Conservation (phyloP, 2,113 vertebrate species). For the Eleginops maclovinus region DNA sequence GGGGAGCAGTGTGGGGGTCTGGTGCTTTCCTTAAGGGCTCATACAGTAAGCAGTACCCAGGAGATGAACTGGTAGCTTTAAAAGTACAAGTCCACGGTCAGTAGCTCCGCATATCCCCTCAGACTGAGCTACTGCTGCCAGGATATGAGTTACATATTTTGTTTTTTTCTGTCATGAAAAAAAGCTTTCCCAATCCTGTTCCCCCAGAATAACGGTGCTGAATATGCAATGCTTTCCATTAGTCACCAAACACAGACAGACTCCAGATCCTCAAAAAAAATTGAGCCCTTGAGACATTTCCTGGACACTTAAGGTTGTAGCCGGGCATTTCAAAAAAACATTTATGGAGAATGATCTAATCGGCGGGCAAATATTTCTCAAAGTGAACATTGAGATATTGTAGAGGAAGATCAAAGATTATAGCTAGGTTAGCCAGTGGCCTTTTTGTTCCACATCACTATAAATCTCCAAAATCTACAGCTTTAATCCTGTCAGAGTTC, state of each 20-base stretch:
- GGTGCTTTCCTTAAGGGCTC: too few species aligned
- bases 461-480: slow-evolving; percentile 49
- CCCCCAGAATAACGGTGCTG: slow-evolving; percentile 42
- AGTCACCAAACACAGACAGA: slow-evolving; percentile 34
- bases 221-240: slow-evolving; percentile 66
- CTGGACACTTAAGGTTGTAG: slow-evolving; percentile 28
- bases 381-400: slow-evolving; percentile 36
- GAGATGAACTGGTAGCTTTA: too few species aligned
- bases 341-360: slow-evolving; percentile 60
- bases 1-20: too few species aligned
- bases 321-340: slow-evolving; percentile 27
- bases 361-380: slow-evolving; percentile 11
- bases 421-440: slow-evolving; percentile 46
- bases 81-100: too few species aligned
- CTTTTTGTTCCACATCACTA: slow-evolving; percentile 39
- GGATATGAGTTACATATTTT: slow-evolving; percentile 43
- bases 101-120: too few species aligned
- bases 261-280: slow-evolving; percentile 39
- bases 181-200: slow-evolving; percentile 50
- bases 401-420: slow-evolving; percentile 29
- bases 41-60: too few species aligned
- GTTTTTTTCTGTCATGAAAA: slow-evolving; percentile 49
- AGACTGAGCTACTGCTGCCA: too few species aligned
- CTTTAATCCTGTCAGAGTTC: slow-evolving; percentile 23
- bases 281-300: slow-evolving; percentile 40